Percentiles rank a stretch among this genome's conserved stretches.
These are phyloP conservation scores for Formica exsecta DNA, from an alignment of 1,140 invertebrate genomes.

Conservation along the genomic window DNA sequence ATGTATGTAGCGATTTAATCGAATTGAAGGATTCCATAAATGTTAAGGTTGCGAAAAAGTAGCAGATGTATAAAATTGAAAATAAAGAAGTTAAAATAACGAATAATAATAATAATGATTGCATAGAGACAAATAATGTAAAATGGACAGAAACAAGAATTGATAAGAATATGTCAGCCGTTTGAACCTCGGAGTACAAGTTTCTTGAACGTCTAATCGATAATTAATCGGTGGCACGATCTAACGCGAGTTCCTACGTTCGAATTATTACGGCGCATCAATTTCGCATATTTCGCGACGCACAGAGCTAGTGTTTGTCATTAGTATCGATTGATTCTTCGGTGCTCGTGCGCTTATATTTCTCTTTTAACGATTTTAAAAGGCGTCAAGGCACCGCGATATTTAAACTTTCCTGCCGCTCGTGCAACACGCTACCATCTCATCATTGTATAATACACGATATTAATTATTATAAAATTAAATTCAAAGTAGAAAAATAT, in stretches of 20 bases:
- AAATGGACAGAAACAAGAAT: background rate
- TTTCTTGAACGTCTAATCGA: slow-evolving; percentile 22
- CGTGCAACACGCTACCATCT: background rate
- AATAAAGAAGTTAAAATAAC: background rate
- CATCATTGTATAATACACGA: background rate
- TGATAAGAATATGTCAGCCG: background rate
- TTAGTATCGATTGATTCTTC: slow-evolving; percentile 52
- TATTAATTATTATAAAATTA: slow-evolving; percentile 14
- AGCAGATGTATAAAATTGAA: background rate
- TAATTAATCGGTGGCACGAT: slow-evolving; percentile 36
- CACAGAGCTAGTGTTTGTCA: background rate
- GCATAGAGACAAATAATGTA: background rate
- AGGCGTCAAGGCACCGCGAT: slow-evolving; percentile 7
- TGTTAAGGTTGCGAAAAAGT: background rate
- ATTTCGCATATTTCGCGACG: background rate
- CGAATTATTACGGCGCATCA: slow-evolving; percentile 6
- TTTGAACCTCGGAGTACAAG: slow-evolving; percentile 14
- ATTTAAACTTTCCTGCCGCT: slow-evolving; percentile 1
- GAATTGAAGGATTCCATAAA: background rate
- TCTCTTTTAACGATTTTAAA: background rate
- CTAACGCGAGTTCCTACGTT: slow-evolving; percentile 31
- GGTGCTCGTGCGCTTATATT: background rate
- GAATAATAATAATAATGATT: background rate
- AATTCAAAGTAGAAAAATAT: background rate
- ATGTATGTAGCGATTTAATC: background rate